Evolutionary conservation across 1,140 invertebrate genomes (phyloP), one percentile per base, ranked within the genome.

Genomic region (Neodiprion pinetum): DNA sequence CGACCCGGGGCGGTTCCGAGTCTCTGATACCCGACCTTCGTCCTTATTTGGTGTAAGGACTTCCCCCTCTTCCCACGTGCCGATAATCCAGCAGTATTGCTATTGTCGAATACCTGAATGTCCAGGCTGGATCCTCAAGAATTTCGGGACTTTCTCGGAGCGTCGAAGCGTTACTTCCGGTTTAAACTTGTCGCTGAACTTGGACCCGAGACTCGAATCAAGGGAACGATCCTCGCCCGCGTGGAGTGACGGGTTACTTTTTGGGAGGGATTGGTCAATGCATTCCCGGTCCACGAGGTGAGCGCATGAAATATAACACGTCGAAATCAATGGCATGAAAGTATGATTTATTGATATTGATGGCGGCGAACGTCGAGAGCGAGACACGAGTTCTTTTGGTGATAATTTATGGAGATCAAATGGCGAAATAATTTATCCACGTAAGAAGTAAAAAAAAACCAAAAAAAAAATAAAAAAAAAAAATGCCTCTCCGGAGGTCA

Each of bases 291-390:
- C 10, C n/a, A 53, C 50, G 50, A 53, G 50, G 50, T 53, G 50
- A 53, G 50, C 50, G 50, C n/a, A 53, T 53, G 50, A 53, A 53
- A 53, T 53, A 53, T 53, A 53, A 53, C 50, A 53, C 50, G 50
- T 53, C 50, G 50, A 53, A 53, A 53, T 53, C 50, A 53, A 53
- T 53, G 50, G 50, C 50, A 53, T 53, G 50, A 53, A 53, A 53
- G 50, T 53, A 53, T 53, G 50, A 53, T 53, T 53, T 53, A 53
- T 53, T 53, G n/a, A 53, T 53, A 53, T 53, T 53, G 50, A 53
- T 53, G 50, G 50, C 50, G 50, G 10, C 50, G 50, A 53, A 53
- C 50, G 50, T 53, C 50, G 50, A 53, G 50, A 53, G 1, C 50
- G 50, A 53, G 50, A 53, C 50, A 0, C 17, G 17, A 21, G 50